A percentile compares a stretch with the other conserved stretches of the same genome.
phyloP scores from a whole-genome alignment of 1,140 invertebrate species.

The Drosophila tani region DNA sequence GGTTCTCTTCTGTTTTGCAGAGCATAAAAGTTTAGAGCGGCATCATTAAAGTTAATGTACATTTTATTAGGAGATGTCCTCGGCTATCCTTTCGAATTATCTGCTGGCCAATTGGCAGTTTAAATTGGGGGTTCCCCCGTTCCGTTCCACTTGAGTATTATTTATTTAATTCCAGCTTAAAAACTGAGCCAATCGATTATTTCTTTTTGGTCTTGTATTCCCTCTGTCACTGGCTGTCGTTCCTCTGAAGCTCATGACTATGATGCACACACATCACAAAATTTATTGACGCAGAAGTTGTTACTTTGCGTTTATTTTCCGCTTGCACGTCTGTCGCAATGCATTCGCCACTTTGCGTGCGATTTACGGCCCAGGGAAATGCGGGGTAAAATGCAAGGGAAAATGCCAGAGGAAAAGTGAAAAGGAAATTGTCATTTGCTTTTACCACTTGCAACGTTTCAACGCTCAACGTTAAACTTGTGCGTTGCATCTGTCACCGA shows the following conservation, averaged over 20 bases:
- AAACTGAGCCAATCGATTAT: not conserved
- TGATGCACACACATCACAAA: constrained; percentile 62
- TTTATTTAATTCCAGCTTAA: constrained; percentile 6
- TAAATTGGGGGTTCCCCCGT: not conserved
- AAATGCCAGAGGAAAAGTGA: constrained; percentile 18
- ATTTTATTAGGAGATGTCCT: not conserved
- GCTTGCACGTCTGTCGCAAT: constrained; percentile 29
- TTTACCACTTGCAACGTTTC: constrained; percentile 35
- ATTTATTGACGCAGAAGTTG: constrained; percentile 72
- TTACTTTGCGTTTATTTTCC: constrained; percentile 53
- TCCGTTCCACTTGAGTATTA: too few relatives aligned
- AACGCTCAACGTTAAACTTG: not conserved
- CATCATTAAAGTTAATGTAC: constrained; percentile 14
- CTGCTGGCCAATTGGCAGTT: not conserved
- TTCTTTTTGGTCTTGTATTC: not conserved
- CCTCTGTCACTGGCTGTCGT: not conserved
- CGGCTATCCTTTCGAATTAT: constrained; percentile 4
- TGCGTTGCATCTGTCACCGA: constrained; percentile 4
- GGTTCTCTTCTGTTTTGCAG: not conserved
- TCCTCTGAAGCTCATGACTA: constrained; percentile 19
- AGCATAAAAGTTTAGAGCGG: constrained; percentile 13
- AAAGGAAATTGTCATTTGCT: constrained; percentile 50
- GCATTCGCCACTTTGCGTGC: constrained; percentile 34
- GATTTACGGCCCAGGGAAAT: constrained; percentile 25
- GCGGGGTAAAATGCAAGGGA: not conserved